Percentiles rank a stretch among this genome's conserved stretches.
These are phyloP conservation scores for Calliphora vicina DNA, from an alignment of 1,140 invertebrate species.

Conservation along the genomic window DNA sequence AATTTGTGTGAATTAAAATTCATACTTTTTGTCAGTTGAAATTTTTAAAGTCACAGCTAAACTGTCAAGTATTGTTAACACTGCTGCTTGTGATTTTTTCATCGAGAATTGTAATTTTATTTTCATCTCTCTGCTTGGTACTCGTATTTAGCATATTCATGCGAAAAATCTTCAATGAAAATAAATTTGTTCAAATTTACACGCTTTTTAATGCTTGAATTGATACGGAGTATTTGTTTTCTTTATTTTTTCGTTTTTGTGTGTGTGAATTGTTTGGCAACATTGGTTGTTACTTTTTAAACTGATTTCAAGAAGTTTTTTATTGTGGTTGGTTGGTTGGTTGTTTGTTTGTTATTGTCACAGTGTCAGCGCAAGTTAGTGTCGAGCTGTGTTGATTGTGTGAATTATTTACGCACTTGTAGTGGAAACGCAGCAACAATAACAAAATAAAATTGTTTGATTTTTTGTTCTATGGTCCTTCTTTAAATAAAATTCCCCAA, in stretches of 20 bases:
- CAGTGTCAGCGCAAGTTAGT: background rate
- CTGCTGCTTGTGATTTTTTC: background rate
- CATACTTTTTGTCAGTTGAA: background rate
- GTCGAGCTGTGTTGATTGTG: background rate
- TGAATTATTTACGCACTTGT: background rate
- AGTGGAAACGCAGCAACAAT: background rate
- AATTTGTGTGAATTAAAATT: background rate
- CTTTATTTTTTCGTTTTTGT: background rate
- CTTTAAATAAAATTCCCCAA: background rate
- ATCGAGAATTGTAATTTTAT: background rate
- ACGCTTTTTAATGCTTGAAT: slow-evolving; percentile 17
- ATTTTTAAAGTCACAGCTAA: background rate
- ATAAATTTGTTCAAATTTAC: background rate
- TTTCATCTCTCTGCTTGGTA: background rate
- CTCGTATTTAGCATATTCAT: slow-evolving; percentile 8
- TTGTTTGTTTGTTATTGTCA: background rate
- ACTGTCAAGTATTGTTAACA: background rate
- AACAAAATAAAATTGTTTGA: background rate
- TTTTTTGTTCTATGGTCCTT: background rate
- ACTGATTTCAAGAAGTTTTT: too few species aligned
- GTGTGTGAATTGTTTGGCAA: background rate
- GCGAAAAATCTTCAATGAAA: background rate
- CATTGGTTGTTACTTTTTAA: background rate
- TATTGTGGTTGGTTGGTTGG: too few species aligned
- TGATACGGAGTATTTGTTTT: background rate